Conservation (phyloP, 2,113 vertebrate genomes). For the Lichenostomus cassidix region DNA sequence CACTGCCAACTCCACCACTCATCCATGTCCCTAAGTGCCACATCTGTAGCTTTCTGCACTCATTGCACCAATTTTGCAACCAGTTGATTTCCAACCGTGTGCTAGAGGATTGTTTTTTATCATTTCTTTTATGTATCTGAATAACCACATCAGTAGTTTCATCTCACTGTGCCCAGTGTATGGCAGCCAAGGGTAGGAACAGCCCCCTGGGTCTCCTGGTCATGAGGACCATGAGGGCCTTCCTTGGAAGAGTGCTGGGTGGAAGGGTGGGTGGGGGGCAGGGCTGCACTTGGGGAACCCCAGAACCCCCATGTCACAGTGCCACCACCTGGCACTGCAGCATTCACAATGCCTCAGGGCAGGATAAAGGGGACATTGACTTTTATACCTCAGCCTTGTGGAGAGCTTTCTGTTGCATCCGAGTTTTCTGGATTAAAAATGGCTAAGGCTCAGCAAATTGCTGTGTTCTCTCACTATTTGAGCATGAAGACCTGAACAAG, state of each 20-base stretch:
- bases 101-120: neutral
- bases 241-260: neutral
- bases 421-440: neutral
- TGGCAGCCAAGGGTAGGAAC: neutral
- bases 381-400: neutral
- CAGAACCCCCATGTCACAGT: accelerated
- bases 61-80: neutral
- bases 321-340: neutral
- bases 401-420: neutral
- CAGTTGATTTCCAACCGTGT: neutral
- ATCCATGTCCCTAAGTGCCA: neutral
- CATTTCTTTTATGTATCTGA: neutral
- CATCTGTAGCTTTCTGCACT: neutral
- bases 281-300: neutral
- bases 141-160: neutral
- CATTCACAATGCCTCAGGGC: neutral
- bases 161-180: neutral
- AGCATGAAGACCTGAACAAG: neutral
- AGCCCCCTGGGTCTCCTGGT: neutral
- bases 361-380: neutral
- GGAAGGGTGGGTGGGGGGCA: too few species aligned
- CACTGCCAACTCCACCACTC: neutral
- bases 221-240: neutral
- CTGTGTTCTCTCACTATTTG: neutral
- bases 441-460: accelerated